Evolutionary conservation across 2,888 invertebrate species (phyloP).

Genomic region (Orthosia gothica): DNA sequence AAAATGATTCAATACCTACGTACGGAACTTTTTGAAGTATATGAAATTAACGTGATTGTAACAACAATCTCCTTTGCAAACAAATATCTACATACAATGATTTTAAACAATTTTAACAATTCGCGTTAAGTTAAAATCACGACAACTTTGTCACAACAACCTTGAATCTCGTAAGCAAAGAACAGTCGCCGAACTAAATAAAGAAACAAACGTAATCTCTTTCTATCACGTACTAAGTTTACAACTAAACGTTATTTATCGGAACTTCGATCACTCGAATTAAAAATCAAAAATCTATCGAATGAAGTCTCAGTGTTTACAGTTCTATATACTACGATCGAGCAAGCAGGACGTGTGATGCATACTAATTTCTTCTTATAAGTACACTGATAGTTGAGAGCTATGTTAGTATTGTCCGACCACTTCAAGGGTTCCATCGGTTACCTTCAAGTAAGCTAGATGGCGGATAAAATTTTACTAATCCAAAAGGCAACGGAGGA

Average conservation of each 20-base stretch:
- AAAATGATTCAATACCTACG: too few relatives aligned
- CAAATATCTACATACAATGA: not conserved
- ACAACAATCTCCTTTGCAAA: too few relatives aligned
- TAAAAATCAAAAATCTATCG: slow-evolving; percentile 53
- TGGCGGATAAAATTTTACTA: not conserved
- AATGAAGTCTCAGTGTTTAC: slow-evolving; percentile 42
- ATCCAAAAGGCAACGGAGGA: too few relatives aligned
- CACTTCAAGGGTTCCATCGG: not conserved
- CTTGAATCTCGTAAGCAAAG: slow-evolving; percentile 31
- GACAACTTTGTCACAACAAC: not conserved
- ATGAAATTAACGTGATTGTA: too few relatives aligned
- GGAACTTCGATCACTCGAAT: slow-evolving; percentile 28
- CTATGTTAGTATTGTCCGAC: not conserved
- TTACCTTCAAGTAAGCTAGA: not conserved
- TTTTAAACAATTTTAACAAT: not conserved
- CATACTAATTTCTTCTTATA: slow-evolving; percentile 44
- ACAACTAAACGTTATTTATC: slow-evolving; percentile 34
- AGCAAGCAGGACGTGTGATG: slow-evolving; percentile 43
- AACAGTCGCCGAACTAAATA: slow-evolving; percentile 28
- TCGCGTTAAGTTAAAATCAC: not conserved
- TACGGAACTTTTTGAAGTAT: too few relatives aligned
- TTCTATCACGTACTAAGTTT: slow-evolving; percentile 13
- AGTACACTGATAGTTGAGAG: slow-evolving; percentile 23
- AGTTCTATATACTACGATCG: slow-evolving; percentile 52
- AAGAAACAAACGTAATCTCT: not conserved